A percentile compares a stretch with the other conserved stretches of the same genome.
Conservation (phyloP, 2,113 vertebrate species). For the Dunckerocampus dactyliophorus region DNA sequence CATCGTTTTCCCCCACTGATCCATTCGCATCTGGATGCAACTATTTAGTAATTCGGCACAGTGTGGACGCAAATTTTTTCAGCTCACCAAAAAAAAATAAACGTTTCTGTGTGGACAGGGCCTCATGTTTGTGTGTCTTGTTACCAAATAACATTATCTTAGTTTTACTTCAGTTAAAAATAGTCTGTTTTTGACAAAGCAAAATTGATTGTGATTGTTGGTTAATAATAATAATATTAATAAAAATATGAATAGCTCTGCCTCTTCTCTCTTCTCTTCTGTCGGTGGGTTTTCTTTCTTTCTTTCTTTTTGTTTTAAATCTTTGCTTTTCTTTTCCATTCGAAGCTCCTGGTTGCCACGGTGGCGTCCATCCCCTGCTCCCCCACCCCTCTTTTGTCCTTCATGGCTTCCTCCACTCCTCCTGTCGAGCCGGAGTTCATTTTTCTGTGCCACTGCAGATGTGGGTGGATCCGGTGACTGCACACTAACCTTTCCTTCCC, state of each 20-base stretch:
- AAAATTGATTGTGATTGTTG: no score
- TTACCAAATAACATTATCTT: no score
- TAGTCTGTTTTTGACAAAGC: no score
- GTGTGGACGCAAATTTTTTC: no score
- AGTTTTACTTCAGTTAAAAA: no score
- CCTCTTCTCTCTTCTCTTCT: neutral
- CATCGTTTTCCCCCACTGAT: no score
- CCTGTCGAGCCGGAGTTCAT: conserved; percentile 35
- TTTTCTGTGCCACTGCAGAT: conserved; percentile 58
- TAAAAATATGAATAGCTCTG: neutral
- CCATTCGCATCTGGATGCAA: no score
- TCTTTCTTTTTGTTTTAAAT: conserved; percentile 35
- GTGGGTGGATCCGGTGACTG: conserved; percentile 69
- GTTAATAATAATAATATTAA: neutral
- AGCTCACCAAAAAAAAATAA: no score
- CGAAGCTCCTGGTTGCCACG: conserved; percentile 30
- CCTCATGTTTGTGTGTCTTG: no score
- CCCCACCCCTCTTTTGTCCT: conserved; percentile 23
- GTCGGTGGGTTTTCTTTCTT: conserved; percentile 10
- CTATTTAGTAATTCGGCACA: no score
- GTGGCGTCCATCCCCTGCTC: neutral
- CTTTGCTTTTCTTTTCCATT: conserved; percentile 22
- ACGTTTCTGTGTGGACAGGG: no score
- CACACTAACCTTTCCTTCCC: conserved; percentile 61
- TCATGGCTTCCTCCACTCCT: conserved; percentile 24